Evolutionary conservation across 2,888 invertebrate genomes (phyloP).

Genomic region (Cosmopolites sordidus): DNA sequence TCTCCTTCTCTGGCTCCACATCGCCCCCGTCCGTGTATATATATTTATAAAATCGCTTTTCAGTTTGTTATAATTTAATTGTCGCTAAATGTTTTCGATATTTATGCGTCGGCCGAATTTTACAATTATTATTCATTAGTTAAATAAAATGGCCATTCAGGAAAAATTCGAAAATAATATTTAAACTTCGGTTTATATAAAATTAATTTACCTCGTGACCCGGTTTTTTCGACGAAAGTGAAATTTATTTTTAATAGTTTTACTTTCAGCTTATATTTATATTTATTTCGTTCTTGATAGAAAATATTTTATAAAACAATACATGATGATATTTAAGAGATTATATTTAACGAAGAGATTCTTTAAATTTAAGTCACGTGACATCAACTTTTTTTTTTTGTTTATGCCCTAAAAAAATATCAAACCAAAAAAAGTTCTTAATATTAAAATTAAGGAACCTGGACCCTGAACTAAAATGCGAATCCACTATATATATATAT

Average conservation of each 20-base stretch:
- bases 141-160: conserved; percentile 14
- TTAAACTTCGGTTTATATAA: conserved; percentile 2
- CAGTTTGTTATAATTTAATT: conserved; percentile 25
- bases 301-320: too few species aligned
- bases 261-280: not conserved
- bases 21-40: not conserved
- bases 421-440: too few species aligned
- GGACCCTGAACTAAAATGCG: too few species aligned
- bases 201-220: not conserved
- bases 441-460: too few species aligned
- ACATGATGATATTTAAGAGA: too few species aligned
- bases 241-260: not conserved
- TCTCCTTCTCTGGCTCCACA: not conserved
- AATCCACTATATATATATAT: too few species aligned
- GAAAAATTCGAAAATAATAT: conserved; percentile 18
- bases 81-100: conserved; percentile 21
- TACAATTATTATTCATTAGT: conserved; percentile 22
- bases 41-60: conserved; percentile 7
- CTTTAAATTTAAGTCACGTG: too few species aligned
- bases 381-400: too few species aligned
- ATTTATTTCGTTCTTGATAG: not conserved
- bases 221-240: not conserved
- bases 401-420: too few species aligned
- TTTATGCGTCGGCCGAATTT: conserved; percentile 17
- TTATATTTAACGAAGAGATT: too few species aligned